Percentiles rank a stretch among this genome's conserved stretches.
Evolutionary conservation across 2,888 invertebrate species (phyloP).

Genomic region (Patella ulyssiponensis): DNA sequence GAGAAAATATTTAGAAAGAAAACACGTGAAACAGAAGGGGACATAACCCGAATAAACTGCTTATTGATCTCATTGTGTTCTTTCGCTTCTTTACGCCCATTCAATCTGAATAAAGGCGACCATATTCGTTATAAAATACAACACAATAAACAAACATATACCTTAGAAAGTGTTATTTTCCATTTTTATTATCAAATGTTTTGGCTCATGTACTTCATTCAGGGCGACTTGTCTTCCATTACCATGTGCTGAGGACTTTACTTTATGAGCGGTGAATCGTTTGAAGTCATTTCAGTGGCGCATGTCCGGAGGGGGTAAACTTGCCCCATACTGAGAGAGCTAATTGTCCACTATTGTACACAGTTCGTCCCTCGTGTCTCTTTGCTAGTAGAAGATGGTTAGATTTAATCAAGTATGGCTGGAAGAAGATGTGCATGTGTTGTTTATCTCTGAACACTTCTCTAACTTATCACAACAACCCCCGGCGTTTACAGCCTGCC

Average conservation of each 20-base stretch:
- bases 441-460: neutral
- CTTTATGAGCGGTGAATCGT: neutral
- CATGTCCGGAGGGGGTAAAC: neutral
- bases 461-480: slow-evolving; percentile 5
- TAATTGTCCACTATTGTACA: slow-evolving; percentile 1
- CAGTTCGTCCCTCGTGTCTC: neutral
- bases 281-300: slow-evolving; percentile 7
- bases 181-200: neutral
- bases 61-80: neutral
- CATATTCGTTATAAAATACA: neutral
- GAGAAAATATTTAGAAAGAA: neutral
- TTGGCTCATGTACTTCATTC: slow-evolving; percentile 3
- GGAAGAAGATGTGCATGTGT: slow-evolving; percentile 1
- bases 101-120: neutral
- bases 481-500: neutral
- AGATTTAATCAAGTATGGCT: neutral
- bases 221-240: neutral
- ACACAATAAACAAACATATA: slow-evolving; percentile 1
- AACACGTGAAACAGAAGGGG: neutral
- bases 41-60: neutral
- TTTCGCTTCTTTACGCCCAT: neutral
- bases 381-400: slow-evolving; percentile 2
- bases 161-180: neutral
- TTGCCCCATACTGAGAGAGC: neutral
- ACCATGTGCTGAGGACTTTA: neutral